Evolutionary conservation across 2,797 vertebrate genomes (phyloP), one percentile per base, ranked within the genome.

Genomic region (Lophius americanus): DNA sequence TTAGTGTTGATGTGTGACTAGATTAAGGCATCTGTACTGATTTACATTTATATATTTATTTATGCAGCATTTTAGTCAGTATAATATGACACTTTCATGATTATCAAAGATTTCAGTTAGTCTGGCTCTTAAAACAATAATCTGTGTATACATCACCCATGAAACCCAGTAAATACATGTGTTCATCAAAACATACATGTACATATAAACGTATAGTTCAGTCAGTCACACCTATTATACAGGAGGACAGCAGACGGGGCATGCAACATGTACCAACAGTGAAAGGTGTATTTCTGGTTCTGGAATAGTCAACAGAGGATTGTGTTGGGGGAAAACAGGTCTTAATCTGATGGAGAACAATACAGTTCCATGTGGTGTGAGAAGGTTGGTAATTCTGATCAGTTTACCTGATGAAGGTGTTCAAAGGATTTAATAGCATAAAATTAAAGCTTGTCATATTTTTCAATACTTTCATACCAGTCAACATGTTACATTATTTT

Each of bases 21-120:
- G 60, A 64, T 86, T 90, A 88, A 88, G 85, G 84, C 84, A 58
- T 86, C 78, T 52, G 72, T 49, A 63, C 63, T 64, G 61, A 46
- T 11, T n/a, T 48, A 48, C n/a, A 48, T 55, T 46, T 49, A 65
- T 51, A 51, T 57, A 54, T 64, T 51, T 2, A 4, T 64, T 61
- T 46, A 68, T 85, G 83, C 85, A 86, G 80, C 78, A 84, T 80
- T 78, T 59, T 51, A 50, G 54, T 75, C 13, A 8, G 9, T 51
- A 44, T 44, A 44, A 37, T 36, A n/a, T 11, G 58, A 53, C 32
- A 38, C 4, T 67, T 53, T 53, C 9, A 42, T 9, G 0, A 58
- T 68, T 14, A 63, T 67, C 13, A 46, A 68, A 60, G 14, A 37
- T 61, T 65, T 32, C 33, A 39, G 9, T 37, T 48, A 32, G 50